Percentiles rank a stretch among this genome's conserved stretches.
Conservation (phyloP, 2,888 invertebrate genomes). For the Crematogaster levior region DNA sequence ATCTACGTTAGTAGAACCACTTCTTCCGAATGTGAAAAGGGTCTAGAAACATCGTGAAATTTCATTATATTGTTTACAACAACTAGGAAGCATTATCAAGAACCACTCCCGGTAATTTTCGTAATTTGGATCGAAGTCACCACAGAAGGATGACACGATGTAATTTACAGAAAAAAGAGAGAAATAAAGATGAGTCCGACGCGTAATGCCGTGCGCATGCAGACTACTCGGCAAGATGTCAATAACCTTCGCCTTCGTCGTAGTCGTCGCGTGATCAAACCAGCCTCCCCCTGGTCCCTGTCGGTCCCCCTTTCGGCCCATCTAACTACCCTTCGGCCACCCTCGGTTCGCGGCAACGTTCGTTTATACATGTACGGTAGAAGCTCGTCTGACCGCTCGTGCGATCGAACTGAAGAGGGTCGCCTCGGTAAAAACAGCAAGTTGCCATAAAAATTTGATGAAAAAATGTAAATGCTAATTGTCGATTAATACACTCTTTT, state of each 20-base stretch:
- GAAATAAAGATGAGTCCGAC: neutral
- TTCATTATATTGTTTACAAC: neutral
- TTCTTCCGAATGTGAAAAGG: neutral
- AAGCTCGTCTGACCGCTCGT: slow-evolving; percentile 56
- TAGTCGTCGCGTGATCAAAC: slow-evolving; percentile 81
- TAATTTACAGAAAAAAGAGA: slow-evolving; percentile 29
- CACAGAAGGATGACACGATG: neutral
- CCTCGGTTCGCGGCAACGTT: slow-evolving; percentile 52
- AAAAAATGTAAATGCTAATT: neutral
- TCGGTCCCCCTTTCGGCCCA: slow-evolving; percentile 60
- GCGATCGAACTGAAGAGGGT: slow-evolving; percentile 47
- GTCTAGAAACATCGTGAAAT: neutral
- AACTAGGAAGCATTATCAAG: slow-evolving; percentile 6
- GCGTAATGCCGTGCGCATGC: slow-evolving; percentile 33
- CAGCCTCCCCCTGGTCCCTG: slow-evolving; percentile 73
- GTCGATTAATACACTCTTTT: neutral
- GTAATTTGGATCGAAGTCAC: slow-evolving; percentile 11
- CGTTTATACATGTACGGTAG: slow-evolving; percentile 41
- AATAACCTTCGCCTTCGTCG: slow-evolving; percentile 78
- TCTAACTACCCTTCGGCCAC: slow-evolving; percentile 67
- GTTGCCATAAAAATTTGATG: slow-evolving; percentile 27
- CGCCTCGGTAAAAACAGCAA: slow-evolving; percentile 30
- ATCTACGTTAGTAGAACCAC: neutral
- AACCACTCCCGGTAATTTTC: neutral
- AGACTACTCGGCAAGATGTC: slow-evolving; percentile 70